A percentile compares a stretch with the other conserved stretches of the same genome.
phyloP scores from a whole-genome alignment of 2,113 vertebrate genomes.

The Cyphomyrus discorhynchus region DNA sequence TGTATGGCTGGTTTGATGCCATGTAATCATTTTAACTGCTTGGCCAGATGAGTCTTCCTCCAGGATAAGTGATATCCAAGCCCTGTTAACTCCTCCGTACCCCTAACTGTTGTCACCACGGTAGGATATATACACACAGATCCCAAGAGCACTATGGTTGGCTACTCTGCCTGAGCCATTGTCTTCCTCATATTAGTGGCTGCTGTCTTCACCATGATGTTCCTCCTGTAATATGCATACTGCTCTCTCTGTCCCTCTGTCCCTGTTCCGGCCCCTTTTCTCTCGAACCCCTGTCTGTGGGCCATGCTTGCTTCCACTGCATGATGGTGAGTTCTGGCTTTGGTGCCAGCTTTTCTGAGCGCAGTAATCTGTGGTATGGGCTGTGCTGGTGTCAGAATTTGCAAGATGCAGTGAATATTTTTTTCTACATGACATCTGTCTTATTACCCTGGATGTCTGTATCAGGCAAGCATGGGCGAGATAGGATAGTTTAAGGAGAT shows the following conservation, averaged over 20 bases:
- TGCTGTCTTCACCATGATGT: background rate
- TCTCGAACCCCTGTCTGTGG: constrained; percentile 44
- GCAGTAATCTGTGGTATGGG: background rate
- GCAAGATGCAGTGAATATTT: background rate
- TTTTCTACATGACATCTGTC: background rate
- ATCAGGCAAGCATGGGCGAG: background rate
- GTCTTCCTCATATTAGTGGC: background rate
- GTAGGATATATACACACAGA: background rate
- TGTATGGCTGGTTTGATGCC: background rate
- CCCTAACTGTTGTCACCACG: background rate
- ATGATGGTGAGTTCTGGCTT: constrained; percentile 76
- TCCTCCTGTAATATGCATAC: constrained; percentile 54
- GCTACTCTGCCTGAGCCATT: constrained; percentile 50
- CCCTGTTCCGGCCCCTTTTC: constrained; percentile 12
- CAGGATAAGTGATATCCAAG: background rate
- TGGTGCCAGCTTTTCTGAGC: constrained; percentile 29
- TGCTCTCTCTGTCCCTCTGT: background rate
- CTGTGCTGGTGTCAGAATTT: background rate
- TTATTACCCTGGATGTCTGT: background rate
- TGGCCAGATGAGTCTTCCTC: background rate
- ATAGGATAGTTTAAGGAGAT: background rate
- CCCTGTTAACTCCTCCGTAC: background rate
- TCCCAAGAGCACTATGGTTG: background rate
- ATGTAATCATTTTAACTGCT: background rate
- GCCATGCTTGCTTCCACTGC: constrained; percentile 71